phyloP scores from a whole-genome alignment of 1,140 invertebrate genomes.

The Amyelois transitella region DNA sequence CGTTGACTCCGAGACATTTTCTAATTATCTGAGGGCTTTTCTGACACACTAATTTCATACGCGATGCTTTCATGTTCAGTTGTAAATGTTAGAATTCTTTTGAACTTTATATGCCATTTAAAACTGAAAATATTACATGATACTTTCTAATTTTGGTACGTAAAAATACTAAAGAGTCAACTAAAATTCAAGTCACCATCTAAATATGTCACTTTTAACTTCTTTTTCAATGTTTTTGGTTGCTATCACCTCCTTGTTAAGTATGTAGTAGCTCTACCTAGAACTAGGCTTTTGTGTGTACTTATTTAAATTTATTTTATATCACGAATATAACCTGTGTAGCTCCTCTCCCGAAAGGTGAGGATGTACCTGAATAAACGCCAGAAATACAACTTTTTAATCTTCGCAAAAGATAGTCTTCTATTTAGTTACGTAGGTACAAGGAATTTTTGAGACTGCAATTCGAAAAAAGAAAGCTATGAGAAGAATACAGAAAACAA shows the following conservation, averaged over 20 bases:
- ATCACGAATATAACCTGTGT: too few species aligned
- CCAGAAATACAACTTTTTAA: too few species aligned
- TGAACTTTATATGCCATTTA: constrained; percentile 17
- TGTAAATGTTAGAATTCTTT: constrained; percentile 9
- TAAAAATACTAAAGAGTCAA: not conserved
- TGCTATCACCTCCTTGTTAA: not conserved
- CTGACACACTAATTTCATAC: constrained; percentile 33
- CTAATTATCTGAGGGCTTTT: constrained; percentile 13
- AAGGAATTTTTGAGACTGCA: too few species aligned
- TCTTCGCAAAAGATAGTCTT: too few species aligned
- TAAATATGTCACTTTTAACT: not conserved
- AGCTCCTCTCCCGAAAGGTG: too few species aligned
- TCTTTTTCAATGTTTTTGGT: not conserved
- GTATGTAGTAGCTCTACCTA: too few species aligned
- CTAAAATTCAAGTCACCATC: constrained; percentile 6
- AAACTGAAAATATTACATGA: constrained; percentile 20
- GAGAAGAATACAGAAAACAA: too few species aligned
- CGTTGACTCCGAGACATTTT: constrained; percentile 7
- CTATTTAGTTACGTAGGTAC: too few species aligned
- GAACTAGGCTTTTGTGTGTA: too few species aligned
- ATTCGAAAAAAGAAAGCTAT: too few species aligned
- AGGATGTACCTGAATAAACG: too few species aligned
- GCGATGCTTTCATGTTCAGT: constrained; percentile 51
- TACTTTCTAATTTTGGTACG: constrained; percentile 36
- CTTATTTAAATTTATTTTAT: too few species aligned